phyloP scores from a whole-genome alignment of 2,113 vertebrate genomes.

The Tachysurus vachellii region DNA sequence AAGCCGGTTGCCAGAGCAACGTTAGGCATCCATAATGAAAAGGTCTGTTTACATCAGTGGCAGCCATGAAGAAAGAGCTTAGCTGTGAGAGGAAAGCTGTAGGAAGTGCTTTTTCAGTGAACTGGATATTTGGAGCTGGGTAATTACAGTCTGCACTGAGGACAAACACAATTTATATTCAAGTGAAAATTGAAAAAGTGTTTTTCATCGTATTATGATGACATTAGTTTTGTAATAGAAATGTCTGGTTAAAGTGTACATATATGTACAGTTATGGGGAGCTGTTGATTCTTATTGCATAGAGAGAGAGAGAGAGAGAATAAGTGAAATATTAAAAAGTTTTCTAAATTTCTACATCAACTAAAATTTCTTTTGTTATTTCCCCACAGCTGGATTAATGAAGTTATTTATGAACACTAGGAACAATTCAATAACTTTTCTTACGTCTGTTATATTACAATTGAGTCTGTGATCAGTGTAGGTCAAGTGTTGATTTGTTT shows the following conservation, averaged over 20 bases:
- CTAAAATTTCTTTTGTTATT: neutral
- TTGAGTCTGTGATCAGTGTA: neutral
- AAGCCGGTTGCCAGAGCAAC: conserved; percentile 56
- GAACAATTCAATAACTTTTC: neutral
- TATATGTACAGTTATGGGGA: no score
- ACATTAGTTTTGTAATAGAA: neutral
- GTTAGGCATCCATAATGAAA: conserved; percentile 54
- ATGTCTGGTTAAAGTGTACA: neutral
- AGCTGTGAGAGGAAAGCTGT: conserved; percentile 36
- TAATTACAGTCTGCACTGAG: conserved; percentile 27
- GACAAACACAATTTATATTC: neutral
- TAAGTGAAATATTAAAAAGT: no score
- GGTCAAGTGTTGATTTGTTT: neutral
- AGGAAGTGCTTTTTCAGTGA: conserved; percentile 26
- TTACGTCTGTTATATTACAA: neutral
- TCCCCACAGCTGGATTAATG: neutral
- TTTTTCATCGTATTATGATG: neutral
- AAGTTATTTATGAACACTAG: neutral
- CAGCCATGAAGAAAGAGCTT: conserved; percentile 42
- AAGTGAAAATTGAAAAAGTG: neutral
- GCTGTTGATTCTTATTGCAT: no score
- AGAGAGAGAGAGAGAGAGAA: no score
- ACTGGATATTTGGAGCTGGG: conserved; percentile 28
- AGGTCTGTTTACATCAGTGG: conserved; percentile 56
- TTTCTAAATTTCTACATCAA: neutral